Conservation (phyloP, 2,797 vertebrate genomes). For the Cossypha caffra region DNA sequence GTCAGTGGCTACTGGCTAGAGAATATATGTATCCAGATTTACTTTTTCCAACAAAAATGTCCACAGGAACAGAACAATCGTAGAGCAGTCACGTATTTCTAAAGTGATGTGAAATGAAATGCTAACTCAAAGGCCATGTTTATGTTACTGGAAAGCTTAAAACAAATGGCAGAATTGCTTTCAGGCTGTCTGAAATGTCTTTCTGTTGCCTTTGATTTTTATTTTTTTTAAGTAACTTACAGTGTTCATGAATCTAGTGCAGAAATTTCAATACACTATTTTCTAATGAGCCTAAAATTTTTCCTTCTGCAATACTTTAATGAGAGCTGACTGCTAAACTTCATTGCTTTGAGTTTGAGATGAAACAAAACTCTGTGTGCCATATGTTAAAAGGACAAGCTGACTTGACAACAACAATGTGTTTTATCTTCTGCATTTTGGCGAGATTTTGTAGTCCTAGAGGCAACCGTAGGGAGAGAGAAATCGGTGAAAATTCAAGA, state of each 20-base stretch:
- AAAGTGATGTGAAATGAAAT: slow-evolving; percentile 18
- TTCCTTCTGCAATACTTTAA: neutral
- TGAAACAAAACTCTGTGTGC: slow-evolving; percentile 31
- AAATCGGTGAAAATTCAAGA: neutral
- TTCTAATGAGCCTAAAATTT: slow-evolving; percentile 24
- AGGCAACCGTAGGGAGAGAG: neutral
- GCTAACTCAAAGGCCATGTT: neutral
- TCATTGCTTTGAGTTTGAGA: slow-evolving; percentile 24
- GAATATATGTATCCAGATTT: neutral
- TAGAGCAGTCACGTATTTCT: neutral
- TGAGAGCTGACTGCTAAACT: slow-evolving; percentile 21
- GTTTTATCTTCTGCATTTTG: slow-evolving; percentile 41
- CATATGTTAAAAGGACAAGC: slow-evolving; percentile 38
- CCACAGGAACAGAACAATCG: neutral
- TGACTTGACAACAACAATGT: neutral
- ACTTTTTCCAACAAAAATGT: neutral
- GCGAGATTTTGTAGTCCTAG: neutral
- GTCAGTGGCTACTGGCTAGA: neutral
- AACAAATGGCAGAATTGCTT: slow-evolving; percentile 5
- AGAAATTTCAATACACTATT: neutral
- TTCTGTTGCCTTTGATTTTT: neutral
- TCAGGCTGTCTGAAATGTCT: neutral
- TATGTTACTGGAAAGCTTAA: slow-evolving; percentile 1
- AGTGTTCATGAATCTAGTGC: neutral
- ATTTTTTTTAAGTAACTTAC: neutral